These are phyloP conservation scores for Gadopsis bispinosus DNA, from an alignment of 2,797 vertebrate genomes.

Conservation along the genomic window DNA sequence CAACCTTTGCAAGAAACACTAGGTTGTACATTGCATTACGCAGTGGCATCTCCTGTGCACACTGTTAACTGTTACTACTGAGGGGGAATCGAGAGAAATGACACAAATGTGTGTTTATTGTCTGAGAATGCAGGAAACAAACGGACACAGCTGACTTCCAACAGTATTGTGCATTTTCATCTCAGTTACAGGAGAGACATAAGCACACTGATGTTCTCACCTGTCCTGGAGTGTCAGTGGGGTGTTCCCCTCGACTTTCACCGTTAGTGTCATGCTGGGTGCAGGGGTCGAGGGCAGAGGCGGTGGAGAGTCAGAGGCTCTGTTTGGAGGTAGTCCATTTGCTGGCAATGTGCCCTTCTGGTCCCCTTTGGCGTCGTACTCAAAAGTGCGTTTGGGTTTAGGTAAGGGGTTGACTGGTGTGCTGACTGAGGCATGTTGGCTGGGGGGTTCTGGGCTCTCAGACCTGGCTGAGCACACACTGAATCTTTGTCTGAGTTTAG, in stretches of 20 bases:
- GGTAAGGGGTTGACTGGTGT: conserved; percentile 94
- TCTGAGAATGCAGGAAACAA: conserved; percentile 32
- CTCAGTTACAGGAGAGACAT: conserved; percentile 7
- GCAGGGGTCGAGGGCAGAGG: conserved; percentile 93
- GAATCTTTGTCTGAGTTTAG: conserved; percentile 86
- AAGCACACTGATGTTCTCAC: conserved; percentile 76
- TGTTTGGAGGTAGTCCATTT: conserved; percentile 93
- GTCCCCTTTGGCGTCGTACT: conserved; percentile 95
- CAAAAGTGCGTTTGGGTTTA: conserved; percentile 99
- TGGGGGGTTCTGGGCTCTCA: conserved; percentile 82
- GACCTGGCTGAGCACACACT: conserved; percentile 81
- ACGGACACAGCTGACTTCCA: neutral
- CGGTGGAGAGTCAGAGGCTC: conserved; percentile 88
- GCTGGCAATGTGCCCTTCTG: conserved; percentile 86
- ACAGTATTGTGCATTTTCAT: neutral
- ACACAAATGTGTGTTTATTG: conserved; percentile 14
- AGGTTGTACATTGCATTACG: conserved; percentile 10
- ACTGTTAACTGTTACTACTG: neutral
- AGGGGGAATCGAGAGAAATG: neutral
- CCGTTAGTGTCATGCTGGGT: conserved; percentile 86
- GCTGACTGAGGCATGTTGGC: conserved; percentile 79
- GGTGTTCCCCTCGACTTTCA: conserved; percentile 86
- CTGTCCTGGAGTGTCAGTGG: conserved; percentile 90
- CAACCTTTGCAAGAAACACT: conserved; percentile 28
- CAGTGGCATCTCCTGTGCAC: neutral